Evolutionary conservation across 2,113 vertebrate genomes (phyloP), one percentile per base, ranked within the genome.

Genomic region (Sinocyclocheilus anophthalmus): DNA sequence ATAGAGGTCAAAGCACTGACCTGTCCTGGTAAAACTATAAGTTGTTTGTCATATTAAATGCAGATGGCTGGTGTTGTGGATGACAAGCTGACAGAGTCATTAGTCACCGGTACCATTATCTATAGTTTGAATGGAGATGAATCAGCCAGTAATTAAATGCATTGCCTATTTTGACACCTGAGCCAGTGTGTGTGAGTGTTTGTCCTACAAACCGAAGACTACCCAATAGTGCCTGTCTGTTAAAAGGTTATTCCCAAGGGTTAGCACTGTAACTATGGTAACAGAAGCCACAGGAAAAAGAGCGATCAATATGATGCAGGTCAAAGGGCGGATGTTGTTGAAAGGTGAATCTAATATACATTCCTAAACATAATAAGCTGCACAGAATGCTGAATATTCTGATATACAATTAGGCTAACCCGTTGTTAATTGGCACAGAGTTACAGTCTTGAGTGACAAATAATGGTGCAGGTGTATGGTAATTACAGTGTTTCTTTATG

Each of bases 211-310:
- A 77, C 84, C 18, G 13, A 72, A 72, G 55, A 39, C 63, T 33
- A 30, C 53, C 72, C 37, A 81, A 77, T 67, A 78, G 18, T 39
- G 39, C 87, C 84, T 75, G 59, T 59, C 61, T 2, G 82, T 81
- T 48, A 84, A 48, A 78, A 33, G 85, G 89, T 87, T 45, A 61
- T 22, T 76, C 73, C 33, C 73, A 84, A 72, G 18, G 76, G 83
- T 77, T 72, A 75, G 26, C 12, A n/a, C 76, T 0, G 88, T 92
- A 85, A 50, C 88, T 84, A 91, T 88, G 88, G 92, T 65, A 86
- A 90, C 81, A 39, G 50, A 73, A 76, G 45, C 18, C 39, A 3
- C 39, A 42, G 59, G n/a, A 42, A 33, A 82, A 53, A 65, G 6
- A 42, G 26, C 24, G 55, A 88, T 84, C 76, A 33, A 87, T 87